These are phyloP conservation scores for Dendrolimus houi DNA, from an alignment of 2,888 invertebrate genomes.

Conservation along the genomic window DNA sequence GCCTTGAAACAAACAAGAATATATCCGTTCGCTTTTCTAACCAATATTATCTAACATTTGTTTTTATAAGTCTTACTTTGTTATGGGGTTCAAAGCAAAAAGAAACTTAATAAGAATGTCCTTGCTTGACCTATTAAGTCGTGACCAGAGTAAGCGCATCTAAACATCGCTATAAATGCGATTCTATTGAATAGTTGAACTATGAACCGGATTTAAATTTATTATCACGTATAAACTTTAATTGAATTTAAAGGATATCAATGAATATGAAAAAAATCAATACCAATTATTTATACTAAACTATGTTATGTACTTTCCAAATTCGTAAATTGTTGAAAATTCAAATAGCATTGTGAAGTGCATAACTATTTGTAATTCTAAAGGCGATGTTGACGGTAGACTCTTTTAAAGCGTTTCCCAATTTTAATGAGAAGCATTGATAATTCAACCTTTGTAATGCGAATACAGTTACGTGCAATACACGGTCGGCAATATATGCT, in stretches of 20 bases:
- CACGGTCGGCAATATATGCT: constrained; percentile 15
- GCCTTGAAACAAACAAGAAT: constrained; percentile 63
- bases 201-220: constrained; percentile 27
- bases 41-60: constrained; percentile 44
- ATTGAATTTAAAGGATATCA: too few species aligned
- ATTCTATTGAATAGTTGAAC: constrained; percentile 32
- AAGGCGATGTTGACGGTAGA: constrained; percentile 15
- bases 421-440: constrained; percentile 28
- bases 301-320: neutral
- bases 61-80: constrained; percentile 29
- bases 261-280: neutral
- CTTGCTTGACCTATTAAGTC: constrained; percentile 22
- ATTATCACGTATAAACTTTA: neutral
- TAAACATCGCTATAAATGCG: constrained; percentile 17
- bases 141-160: constrained; percentile 28
- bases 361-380: constrained; percentile 19
- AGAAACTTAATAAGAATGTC: constrained; percentile 25
- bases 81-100: constrained; percentile 33
- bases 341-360: neutral
- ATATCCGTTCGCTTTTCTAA: constrained; percentile 59
- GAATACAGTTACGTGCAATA: constrained; percentile 29
- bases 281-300: constrained; percentile 1
- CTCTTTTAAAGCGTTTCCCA: constrained; percentile 25
- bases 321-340: too few species aligned
- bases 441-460: constrained; percentile 28